Evolutionary conservation across 1,140 invertebrate genomes (phyloP).

Genomic region (Oryctes rhinoceros): DNA sequence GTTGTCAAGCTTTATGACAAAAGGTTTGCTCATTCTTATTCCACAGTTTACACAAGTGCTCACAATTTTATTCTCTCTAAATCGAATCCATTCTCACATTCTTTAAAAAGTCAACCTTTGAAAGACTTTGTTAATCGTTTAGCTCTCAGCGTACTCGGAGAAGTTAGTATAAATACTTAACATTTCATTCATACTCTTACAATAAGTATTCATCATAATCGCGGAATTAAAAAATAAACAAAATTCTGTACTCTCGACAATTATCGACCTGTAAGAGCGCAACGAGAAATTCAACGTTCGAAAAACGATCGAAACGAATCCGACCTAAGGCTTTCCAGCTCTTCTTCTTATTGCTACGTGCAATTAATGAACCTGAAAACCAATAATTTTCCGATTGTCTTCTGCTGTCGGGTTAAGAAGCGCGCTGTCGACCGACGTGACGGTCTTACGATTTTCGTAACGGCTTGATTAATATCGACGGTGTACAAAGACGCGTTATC

Average conservation of each 20-base stretch:
- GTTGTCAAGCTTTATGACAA: too few species aligned
- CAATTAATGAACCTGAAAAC: conserved; percentile 22
- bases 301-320: neutral
- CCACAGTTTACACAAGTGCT: too few species aligned
- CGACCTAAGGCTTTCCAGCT: neutral
- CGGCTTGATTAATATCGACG: neutral
- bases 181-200: neutral
- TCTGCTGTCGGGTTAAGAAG: neutral
- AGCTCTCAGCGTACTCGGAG: too few species aligned
- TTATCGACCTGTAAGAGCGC: neutral
- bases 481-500: neutral
- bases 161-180: too few species aligned
- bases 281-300: conserved; percentile 5
- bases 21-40: too few species aligned
- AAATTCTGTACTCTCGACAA: neutral
- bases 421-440: neutral
- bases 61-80: too few species aligned
- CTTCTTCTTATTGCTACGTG: conserved; percentile 12
- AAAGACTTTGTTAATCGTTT: too few species aligned
- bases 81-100: too few species aligned
- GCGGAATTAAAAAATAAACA: neutral
- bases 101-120: too few species aligned
- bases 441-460: neutral
- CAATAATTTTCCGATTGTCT: conserved; percentile 12
- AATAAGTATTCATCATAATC: neutral